Base-by-base conservation (phyloP, 2,797 vertebrate genomes). In the Peromyscus nudipes region DNA sequence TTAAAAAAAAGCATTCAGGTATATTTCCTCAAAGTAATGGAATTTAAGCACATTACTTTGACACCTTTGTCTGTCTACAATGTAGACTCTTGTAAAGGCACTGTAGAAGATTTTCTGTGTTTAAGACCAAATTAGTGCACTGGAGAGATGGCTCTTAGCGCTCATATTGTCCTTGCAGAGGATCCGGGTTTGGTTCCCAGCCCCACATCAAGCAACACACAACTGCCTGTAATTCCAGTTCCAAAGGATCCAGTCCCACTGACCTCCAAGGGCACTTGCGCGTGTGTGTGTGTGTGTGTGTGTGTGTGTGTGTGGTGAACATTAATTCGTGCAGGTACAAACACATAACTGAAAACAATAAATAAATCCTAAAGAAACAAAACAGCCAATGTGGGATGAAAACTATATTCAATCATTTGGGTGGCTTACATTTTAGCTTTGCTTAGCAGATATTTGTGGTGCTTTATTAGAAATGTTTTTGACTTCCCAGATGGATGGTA, bases 381-480 rank as follows among this genome's bases (percentile, higher is more conserved):
- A 69, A 37, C 55, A 55, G 29, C 14, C 31, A 3, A 14, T 88
- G 21, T 52, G 6, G 13, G 31, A 4, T 90, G 79, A 62, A 92
- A 85, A 92, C 34, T 65, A 5, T 57, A 34, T 46, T 34, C 65
- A 52, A 9, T 19, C 27, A 11, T 87, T 93, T 71, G 57, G 83
- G 4, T 85, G 16, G 46, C 13, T 40, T 94, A 1, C 17, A 82
- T 82, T 92, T 79, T 25, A 29, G 2, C 64, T 92, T 81, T 71
- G 21, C 87, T 94, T 89, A 79, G 43, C 43, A 88, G 23, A 27
- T 83, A 13, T 76, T 94, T 88, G 6, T 4, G 49, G 7, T 92
- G 31, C 89, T 92, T 95, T 95, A 82, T 46, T 91, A n/a, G 88
- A 94, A 93, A 29, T 65, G 6, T 13, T 11, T 65, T 91, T 92